Evolutionary conservation across 2,888 invertebrate genomes (phyloP).

Genomic region (Lithophane leautieri): DNA sequence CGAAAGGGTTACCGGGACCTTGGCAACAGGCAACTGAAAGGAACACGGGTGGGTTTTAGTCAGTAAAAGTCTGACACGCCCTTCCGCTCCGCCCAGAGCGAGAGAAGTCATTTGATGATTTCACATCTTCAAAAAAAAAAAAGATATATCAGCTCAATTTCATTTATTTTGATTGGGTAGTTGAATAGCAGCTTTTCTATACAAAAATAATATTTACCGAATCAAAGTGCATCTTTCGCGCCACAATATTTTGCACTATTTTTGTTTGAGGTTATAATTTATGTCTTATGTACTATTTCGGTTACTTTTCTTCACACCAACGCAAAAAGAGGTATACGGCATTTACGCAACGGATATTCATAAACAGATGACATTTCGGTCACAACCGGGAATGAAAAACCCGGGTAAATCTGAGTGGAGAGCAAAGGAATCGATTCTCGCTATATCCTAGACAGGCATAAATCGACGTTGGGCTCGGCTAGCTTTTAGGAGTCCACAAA

Average conservation of each 20-base stretch:
- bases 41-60: too few relatives aligned
- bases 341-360: conserved; percentile 29
- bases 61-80: too few relatives aligned
- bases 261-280: neutral
- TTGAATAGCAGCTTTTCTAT: neutral
- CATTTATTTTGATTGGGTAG: neutral
- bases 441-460: conserved; percentile 64
- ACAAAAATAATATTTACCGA: too few relatives aligned
- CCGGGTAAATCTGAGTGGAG: conserved; percentile 53
- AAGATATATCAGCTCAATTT: too few relatives aligned
- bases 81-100: too few relatives aligned
- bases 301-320: neutral
- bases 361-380: conserved; percentile 44
- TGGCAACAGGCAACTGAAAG: too few relatives aligned
- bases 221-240: neutral
- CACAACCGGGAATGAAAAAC: conserved; percentile 41
- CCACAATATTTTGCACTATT: neutral
- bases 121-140: too few relatives aligned
- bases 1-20: too few relatives aligned
- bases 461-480: conserved; percentile 55
- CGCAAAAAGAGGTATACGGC: neutral
- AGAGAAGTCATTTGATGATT: too few relatives aligned
- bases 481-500: conserved; percentile 38
- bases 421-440: conserved; percentile 63
- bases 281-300: neutral